Evolutionary conservation across 2,888 invertebrate species (phyloP).

Genomic region (Lasiommata megera): DNA sequence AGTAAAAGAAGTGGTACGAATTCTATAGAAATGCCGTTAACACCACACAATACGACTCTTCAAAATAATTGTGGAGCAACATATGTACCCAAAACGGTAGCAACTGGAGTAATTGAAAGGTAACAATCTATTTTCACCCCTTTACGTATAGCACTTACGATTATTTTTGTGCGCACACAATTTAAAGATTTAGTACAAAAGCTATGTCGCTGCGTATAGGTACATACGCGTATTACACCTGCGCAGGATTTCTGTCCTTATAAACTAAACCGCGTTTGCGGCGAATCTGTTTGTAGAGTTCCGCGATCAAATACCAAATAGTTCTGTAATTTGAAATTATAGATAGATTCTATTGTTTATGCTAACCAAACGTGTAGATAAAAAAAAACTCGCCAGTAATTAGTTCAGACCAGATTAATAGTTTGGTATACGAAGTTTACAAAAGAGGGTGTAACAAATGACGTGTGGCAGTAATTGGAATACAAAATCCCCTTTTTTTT

Average conservation of each 20-base stretch:
- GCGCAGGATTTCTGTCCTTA: conserved; percentile 47
- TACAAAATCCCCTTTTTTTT: too few relatives aligned
- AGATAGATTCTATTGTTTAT: too few relatives aligned
- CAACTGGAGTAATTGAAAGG: conserved; percentile 3
- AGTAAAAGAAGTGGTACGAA: not conserved
- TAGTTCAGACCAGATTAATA: too few relatives aligned
- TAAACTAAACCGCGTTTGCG: conserved; percentile 49
- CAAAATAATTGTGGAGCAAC: conserved; percentile 46
- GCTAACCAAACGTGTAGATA: too few relatives aligned
- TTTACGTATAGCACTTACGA: not conserved
- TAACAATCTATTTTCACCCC: conserved; percentile 3
- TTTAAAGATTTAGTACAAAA: conserved; percentile 3
- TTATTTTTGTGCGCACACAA: conserved; percentile 9
- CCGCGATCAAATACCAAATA: not conserved
- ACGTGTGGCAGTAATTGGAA: too few relatives aligned
- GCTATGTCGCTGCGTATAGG: not conserved
- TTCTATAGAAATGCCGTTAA: conserved; percentile 50
- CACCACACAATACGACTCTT: conserved; percentile 50
- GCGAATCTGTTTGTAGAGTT: conserved; percentile 43
- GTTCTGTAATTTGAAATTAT: too few relatives aligned
- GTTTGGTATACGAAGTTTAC: too few relatives aligned
- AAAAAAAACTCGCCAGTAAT: too few relatives aligned
- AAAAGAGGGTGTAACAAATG: too few relatives aligned
- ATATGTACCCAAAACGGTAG: conserved; percentile 18
- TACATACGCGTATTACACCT: conserved; percentile 49